Evolutionary conservation across 2,113 vertebrate species (phyloP).

Genomic region (Ceyx margarethae): DNA sequence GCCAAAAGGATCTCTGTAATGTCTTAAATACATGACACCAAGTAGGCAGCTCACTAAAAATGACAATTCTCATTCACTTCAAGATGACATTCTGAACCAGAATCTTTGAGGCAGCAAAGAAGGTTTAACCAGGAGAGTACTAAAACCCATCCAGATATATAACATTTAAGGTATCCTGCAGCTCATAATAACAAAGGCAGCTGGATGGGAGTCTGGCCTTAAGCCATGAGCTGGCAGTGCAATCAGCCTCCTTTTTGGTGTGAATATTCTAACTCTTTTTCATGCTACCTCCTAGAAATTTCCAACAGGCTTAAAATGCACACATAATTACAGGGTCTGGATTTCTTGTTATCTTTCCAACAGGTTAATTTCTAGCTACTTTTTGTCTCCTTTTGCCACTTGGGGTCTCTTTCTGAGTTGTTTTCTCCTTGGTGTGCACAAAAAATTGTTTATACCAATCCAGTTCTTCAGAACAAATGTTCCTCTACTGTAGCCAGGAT

Average conservation of each 20-base stretch:
- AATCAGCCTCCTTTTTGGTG: not conserved
- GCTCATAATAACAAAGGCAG: not conserved
- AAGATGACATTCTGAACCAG: not conserved
- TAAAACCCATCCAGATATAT: not conserved
- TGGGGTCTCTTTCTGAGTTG: not conserved
- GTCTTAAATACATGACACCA: not conserved
- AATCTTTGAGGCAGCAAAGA: not conserved
- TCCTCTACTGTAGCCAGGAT: not conserved
- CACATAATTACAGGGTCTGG: not conserved
- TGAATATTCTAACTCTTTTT: not conserved
- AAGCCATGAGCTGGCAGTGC: not conserved
- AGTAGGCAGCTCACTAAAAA: not conserved
- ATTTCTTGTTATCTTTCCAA: not conserved
- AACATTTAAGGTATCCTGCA: not conserved
- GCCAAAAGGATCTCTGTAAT: not conserved
- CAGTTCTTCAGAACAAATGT: not conserved
- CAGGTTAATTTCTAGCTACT: not conserved
- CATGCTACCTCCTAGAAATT: not conserved
- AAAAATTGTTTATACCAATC: not conserved
- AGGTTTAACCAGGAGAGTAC: not conserved
- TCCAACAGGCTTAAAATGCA: not conserved
- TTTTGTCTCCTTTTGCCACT: not conserved
- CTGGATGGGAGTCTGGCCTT: not conserved
- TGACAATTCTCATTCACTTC: not conserved
- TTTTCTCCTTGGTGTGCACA: not conserved